These are phyloP conservation scores for Chrysodeixis includens DNA, from an alignment of 2,888 invertebrate genomes.

Conservation along the genomic window DNA sequence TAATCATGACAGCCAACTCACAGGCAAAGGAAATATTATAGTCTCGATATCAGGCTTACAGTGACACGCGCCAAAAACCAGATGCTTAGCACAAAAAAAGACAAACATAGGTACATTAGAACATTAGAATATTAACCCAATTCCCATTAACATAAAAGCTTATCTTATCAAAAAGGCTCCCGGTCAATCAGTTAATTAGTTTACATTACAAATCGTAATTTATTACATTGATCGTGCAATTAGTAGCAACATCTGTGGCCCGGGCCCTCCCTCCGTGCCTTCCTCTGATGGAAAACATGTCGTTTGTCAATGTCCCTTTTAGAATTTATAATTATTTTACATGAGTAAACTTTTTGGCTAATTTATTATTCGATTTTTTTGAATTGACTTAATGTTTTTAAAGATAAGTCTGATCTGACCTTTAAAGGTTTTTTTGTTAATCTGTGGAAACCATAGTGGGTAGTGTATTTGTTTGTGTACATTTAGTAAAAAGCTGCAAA, in stretches of 20 bases:
- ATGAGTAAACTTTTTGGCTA: conserved; percentile 12
- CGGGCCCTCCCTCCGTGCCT: conserved; percentile 58
- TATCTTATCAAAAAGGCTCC: conserved; percentile 42
- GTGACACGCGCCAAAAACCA: neutral
- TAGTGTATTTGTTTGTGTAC: no score
- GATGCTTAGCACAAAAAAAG: neutral
- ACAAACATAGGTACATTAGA: neutral
- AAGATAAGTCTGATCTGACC: no score
- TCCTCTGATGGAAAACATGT: conserved; percentile 59
- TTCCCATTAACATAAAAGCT: conserved; percentile 25
- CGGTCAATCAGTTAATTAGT: conserved; percentile 44
- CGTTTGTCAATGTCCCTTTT: conserved; percentile 67
- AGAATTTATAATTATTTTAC: conserved; percentile 50
- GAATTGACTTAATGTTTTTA: no score
- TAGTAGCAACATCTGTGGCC: conserved; percentile 67
- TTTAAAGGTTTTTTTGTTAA: no score
- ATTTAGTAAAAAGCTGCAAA: no score
- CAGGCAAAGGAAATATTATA: no score
- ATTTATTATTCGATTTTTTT: conserved; percentile 19
- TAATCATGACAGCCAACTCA: no score
- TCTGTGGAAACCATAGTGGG: no score
- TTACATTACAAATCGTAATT: conserved; percentile 55
- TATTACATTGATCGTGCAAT: conserved; percentile 66
- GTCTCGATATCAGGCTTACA: no score
- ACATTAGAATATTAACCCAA: conserved; percentile 13